phyloP scores from a whole-genome alignment of 2,888 invertebrate species.

The Acronicta alni region DNA sequence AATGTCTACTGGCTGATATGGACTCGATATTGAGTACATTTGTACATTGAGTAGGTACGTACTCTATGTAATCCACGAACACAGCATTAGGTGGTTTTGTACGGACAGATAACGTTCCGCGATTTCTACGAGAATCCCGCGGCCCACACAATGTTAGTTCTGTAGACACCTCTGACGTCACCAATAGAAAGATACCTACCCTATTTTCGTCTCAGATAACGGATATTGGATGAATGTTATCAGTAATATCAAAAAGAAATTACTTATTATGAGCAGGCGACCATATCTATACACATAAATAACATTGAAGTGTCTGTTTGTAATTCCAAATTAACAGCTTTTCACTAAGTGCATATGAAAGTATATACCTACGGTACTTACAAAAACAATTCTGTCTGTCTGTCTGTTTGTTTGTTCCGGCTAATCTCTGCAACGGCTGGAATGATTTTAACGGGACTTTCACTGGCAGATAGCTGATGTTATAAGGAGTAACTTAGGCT shows the following conservation, averaged over 20 bases:
- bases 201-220: slow-evolving; percentile 27
- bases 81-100: neutral
- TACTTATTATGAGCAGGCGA: slow-evolving; percentile 15
- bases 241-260: slow-evolving; percentile 28
- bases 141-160: slow-evolving; percentile 1
- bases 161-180: slow-evolving; percentile 26
- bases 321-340: too few species aligned
- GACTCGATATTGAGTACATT: neutral
- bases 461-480: too few species aligned
- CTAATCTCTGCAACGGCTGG: too few species aligned
- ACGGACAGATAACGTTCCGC: neutral
- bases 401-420: too few species aligned
- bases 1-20: neutral
- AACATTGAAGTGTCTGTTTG: too few species aligned
- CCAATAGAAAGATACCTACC: neutral
- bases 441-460: too few species aligned
- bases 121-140: neutral
- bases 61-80: neutral
- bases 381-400: too few species aligned
- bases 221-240: slow-evolving; percentile 22
- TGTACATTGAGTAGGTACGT: too few species aligned
- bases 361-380: too few species aligned
- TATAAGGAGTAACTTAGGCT: too few species aligned
- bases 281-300: too few species aligned
- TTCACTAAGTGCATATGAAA: too few species aligned